These are phyloP conservation scores for Hedya salicella DNA, from an alignment of 2,888 invertebrate species.

Conservation along the genomic window DNA sequence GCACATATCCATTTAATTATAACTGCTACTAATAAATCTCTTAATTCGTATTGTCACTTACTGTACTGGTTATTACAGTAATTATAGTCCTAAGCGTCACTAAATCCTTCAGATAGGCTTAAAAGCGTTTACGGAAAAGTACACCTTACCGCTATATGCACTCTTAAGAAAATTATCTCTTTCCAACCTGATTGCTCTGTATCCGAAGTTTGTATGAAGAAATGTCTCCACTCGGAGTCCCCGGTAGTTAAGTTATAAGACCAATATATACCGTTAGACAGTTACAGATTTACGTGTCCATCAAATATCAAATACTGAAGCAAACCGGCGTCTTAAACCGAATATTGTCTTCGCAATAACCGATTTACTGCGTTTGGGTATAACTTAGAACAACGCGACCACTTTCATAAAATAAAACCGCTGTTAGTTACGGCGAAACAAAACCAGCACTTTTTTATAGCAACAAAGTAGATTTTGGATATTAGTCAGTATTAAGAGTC, in stretches of 20 bases:
- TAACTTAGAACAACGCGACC: constrained; percentile 13
- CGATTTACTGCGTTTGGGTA: constrained; percentile 26
- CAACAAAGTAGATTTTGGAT: too few relatives aligned
- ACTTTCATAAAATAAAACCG: neutral
- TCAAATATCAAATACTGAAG: constrained; percentile 31
- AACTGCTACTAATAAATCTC: neutral
- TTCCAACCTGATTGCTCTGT: constrained; percentile 4
- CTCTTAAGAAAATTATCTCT: constrained; percentile 10
- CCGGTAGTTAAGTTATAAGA: neutral
- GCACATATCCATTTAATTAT: constrained; percentile 6
- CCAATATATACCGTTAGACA: constrained; percentile 23
- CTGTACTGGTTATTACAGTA: constrained; percentile 11
- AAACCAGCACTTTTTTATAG: too few relatives aligned
- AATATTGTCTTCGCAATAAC: constrained; percentile 37
- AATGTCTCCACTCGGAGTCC: constrained; percentile 19
- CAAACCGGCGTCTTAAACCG: constrained; percentile 23
- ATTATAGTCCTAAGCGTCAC: constrained; percentile 1
- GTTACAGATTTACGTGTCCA: constrained; percentile 38
- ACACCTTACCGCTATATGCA: constrained; percentile 1
- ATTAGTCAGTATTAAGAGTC: too few relatives aligned
- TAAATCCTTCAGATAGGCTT: constrained; percentile 1
- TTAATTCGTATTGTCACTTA: constrained; percentile 22
- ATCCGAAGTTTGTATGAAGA: neutral
- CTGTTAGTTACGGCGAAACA: too few relatives aligned
- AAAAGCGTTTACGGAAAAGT: constrained; percentile 11